These are phyloP conservation scores for Pantherophis alleghaniensis DNA, from an alignment of 2,797 vertebrate genomes.

Conservation along the genomic window DNA sequence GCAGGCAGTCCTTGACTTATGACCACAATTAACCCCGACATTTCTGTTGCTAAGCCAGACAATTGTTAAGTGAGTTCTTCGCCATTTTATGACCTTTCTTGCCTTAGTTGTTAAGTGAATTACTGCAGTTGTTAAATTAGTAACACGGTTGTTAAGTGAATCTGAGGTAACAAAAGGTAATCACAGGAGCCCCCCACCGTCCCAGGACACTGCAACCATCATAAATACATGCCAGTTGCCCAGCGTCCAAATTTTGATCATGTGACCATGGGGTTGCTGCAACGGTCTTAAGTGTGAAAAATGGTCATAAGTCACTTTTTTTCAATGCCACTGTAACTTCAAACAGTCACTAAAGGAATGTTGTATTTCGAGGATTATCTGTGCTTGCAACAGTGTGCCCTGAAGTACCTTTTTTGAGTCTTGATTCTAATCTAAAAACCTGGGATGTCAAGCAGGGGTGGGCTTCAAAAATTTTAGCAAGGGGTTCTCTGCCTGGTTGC, in stretches of 20 bases:
- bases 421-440: not conserved
- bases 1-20: not conserved
- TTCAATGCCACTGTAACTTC: not conserved
- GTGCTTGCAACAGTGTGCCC: not conserved
- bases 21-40: not conserved
- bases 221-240: not conserved
- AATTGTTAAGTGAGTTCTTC: not conserved
- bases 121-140: not conserved
- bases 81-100: not conserved
- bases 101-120: not conserved
- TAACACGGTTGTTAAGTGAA: not conserved
- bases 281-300: not conserved
- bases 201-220: not conserved
- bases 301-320: not conserved
- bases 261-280: not conserved
- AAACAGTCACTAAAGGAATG: not conserved
- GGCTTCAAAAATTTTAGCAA: too few species aligned
- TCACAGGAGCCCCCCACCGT: not conserved
- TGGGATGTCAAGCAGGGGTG: not conserved
- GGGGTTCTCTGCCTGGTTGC: too few species aligned
- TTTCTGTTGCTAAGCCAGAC: not conserved
- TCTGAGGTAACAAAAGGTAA: not conserved
- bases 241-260: not conserved
- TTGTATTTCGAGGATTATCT: not conserved
- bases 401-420: not conserved